phyloP scores from a whole-genome alignment of 2,888 invertebrate genomes.

The Galerucella pusilla region DNA sequence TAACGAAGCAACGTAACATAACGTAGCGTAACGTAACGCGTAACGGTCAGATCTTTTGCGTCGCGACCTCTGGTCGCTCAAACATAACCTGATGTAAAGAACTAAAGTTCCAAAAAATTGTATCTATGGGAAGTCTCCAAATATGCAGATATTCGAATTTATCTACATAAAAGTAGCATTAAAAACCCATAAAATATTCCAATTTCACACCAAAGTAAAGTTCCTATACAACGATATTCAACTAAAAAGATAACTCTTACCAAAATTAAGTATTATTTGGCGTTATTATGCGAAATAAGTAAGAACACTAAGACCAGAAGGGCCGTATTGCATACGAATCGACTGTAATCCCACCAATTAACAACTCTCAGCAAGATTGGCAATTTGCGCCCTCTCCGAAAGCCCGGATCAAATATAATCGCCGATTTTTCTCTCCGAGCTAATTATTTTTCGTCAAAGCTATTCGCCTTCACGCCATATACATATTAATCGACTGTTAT shows the following conservation, averaged over 20 bases:
- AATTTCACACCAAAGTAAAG: background rate
- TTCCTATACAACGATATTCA: background rate
- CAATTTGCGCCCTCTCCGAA: constrained; percentile 60
- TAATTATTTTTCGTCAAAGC: constrained; percentile 64
- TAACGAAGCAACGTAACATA: too few species aligned
- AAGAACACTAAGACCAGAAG: constrained; percentile 37
- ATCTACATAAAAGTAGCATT: too few species aligned
- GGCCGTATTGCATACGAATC: constrained; percentile 62
- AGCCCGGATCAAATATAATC: constrained; percentile 62
- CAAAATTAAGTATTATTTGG: constrained; percentile 10
- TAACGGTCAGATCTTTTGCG: too few species aligned
- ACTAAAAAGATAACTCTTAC: background rate
- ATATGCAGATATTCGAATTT: too few species aligned
- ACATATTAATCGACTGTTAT: constrained; percentile 58
- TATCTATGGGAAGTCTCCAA: too few species aligned
- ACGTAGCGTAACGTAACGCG: too few species aligned
- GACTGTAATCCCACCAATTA: constrained; percentile 63
- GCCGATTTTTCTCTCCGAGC: constrained; percentile 61
- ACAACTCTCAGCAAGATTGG: constrained; percentile 65
- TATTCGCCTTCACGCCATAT: constrained; percentile 56
- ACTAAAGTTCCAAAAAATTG: too few species aligned
- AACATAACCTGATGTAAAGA: too few species aligned
- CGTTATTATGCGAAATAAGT: constrained; percentile 36
- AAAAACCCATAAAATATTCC: too few species aligned
- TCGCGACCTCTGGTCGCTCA: too few species aligned